These are phyloP conservation scores for Amaurobius ferox DNA, from an alignment of 2,888 invertebrate genomes.

Conservation along the genomic window DNA sequence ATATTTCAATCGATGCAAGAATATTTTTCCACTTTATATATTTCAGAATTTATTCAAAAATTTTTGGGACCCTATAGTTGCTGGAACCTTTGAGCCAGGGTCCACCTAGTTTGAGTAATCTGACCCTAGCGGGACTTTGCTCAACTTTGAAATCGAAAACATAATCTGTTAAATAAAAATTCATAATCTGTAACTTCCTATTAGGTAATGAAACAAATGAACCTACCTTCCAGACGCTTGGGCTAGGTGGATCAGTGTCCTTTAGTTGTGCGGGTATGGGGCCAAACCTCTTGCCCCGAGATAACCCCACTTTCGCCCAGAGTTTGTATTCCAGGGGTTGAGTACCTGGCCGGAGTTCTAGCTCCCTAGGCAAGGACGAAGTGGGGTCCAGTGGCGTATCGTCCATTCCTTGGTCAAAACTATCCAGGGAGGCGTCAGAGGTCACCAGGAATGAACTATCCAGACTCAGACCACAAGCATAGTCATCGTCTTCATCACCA, in stretches of 20 bases:
- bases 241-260: conserved; percentile 40
- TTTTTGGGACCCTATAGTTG: too few relatives aligned
- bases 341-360: conserved; percentile 57
- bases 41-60: too few relatives aligned
- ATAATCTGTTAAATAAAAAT: too few relatives aligned
- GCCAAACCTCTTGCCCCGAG: conserved; percentile 55
- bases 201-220: too few relatives aligned
- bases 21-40: too few relatives aligned
- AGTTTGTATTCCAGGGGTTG: conserved; percentile 48
- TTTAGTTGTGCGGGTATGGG: conserved; percentile 67
- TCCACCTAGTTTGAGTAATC: too few relatives aligned
- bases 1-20: too few relatives aligned
- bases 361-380: conserved; percentile 48
- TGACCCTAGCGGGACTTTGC: too few relatives aligned
- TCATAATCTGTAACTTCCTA: too few relatives aligned
- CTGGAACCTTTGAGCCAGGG: too few relatives aligned
- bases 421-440: conserved; percentile 51
- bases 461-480: conserved; percentile 29
- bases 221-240: conserved; percentile 63
- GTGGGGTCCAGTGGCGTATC: conserved; percentile 35
- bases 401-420: conserved; percentile 4
- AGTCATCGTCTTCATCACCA: conserved; percentile 60
- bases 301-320: conserved; percentile 50
- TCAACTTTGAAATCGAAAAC: too few relatives aligned
- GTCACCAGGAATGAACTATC: conserved; percentile 47